Conservation (phyloP, 37 sponge, comb jelly and placozoan genomes). For the Spongilla lacustris region DNA sequence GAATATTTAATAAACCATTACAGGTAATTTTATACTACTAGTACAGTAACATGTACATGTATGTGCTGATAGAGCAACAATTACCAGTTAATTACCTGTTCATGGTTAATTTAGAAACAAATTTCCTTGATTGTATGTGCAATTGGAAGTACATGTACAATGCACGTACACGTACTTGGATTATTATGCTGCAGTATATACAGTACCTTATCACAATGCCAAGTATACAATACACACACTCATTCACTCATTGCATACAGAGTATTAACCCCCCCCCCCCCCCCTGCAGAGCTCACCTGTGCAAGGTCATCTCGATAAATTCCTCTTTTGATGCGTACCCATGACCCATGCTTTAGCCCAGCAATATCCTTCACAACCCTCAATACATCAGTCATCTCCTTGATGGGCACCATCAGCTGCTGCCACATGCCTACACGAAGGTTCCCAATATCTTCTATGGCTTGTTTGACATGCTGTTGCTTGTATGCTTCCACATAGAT, state of each 20-base stretch:
- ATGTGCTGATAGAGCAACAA: too few relatives aligned
- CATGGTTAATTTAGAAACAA: too few relatives aligned
- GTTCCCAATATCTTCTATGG: slow-evolving; percentile 93
- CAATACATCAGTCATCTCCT: slow-evolving; percentile 97
- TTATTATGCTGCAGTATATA: too few relatives aligned
- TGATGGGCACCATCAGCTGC: slow-evolving; percentile 98
- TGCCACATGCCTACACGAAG: slow-evolving; percentile 90
- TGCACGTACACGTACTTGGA: too few relatives aligned
- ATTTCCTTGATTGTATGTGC: too few relatives aligned
- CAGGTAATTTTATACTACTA: too few relatives aligned
- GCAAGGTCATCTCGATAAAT: slow-evolving; percentile 96
- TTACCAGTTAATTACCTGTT: too few relatives aligned
- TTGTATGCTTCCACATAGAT: slow-evolving; percentile 97
- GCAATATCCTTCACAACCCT: slow-evolving; percentile 91
- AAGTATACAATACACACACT: background rate
- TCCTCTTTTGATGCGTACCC: slow-evolving; percentile 95
- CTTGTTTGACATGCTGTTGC: slow-evolving; percentile 97
- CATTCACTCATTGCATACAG: too few relatives aligned
- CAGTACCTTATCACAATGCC: background rate
- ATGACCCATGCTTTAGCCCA: slow-evolving; percentile 78
- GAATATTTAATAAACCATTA: too few relatives aligned
- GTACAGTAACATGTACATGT: too few relatives aligned
- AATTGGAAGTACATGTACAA: too few relatives aligned
- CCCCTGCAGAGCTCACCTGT: slow-evolving; percentile 74
- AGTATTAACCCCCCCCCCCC: too few relatives aligned